Conservation (phyloP, 2,113 vertebrate species). For the Leuciscus idus region DNA sequence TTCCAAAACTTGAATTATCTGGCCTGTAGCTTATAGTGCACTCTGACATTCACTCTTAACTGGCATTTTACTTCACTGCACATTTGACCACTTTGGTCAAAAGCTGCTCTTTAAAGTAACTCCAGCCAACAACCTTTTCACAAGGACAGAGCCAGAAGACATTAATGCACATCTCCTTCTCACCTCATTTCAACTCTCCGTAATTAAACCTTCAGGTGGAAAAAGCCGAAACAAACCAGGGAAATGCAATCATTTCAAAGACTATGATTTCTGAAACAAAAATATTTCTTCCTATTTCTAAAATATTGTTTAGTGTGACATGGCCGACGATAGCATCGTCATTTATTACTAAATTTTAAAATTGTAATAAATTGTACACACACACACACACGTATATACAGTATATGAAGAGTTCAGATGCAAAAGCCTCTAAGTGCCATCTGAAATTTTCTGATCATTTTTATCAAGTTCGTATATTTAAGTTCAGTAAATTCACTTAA, state of each 20-base stretch:
- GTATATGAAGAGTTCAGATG: no score
- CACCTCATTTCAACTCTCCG: conserved; percentile 8
- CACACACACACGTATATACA: no score
- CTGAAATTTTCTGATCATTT: no score
- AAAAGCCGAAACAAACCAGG: conserved; percentile 9
- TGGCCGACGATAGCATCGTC: no score
- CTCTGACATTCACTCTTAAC: neutral
- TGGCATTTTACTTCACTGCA: neutral
- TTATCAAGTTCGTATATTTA: no score
- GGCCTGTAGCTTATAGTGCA: neutral
- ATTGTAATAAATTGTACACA: no score
- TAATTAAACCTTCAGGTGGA: conserved; percentile 20
- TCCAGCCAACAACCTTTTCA: conserved; percentile 6
- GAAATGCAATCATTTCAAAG: conserved; percentile 19
- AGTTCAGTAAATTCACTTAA: no score
- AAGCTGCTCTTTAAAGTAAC: conserved; percentile 37
- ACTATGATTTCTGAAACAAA: neutral
- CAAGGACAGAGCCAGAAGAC: neutral
- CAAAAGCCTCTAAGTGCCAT: no score
- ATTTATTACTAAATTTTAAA: neutral
- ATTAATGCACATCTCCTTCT: neutral
- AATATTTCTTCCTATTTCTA: neutral
- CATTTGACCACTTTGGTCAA: neutral
- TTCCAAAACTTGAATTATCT: neutral
- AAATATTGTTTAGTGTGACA: neutral